Evolutionary conservation across 2,113 vertebrate species (phyloP), one percentile per base, ranked within the genome.

Genomic region (Notarius quadriscutis): DNA sequence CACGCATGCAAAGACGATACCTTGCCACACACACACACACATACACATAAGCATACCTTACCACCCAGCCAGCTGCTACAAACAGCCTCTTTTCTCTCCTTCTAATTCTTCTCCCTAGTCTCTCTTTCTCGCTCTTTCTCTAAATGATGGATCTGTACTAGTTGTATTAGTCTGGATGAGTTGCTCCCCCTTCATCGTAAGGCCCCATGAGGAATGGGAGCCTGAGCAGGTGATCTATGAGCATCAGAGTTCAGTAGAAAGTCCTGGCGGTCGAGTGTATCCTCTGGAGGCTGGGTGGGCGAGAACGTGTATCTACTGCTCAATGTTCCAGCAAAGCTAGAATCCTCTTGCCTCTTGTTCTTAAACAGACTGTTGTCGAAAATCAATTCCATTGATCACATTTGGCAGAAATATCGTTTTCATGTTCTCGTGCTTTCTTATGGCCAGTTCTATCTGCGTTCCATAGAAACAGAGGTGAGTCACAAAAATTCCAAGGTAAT

Each of bases 1-100:
- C 91, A 91, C 15, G 91, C 92, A 95, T 95, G 94, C 94, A 95
- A 94, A 95, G 90, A 82, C 92, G 91, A 89, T 85, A 58, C 87
- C 86, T 0, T 84, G 2, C 69, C 53, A 62, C 65, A 34, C 67
- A 51, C 84, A 41, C 41, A 41, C 41, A 34, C 30, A 34, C 34
- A 86, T 75, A 87, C 80, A 87, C 69, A 87, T 41, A 80, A 79
- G 63, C 86, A 87, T 75, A 84, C 41, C 67, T 84, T 86, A 71
- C 84, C 86, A 81, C 75, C 72, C 82, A 87, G 72, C 87, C 85
- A 84, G 75, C 85, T 62, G 85, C 88, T 80, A 84, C 71, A 85
- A 83, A 84, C 86, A 84, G 83, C 17, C 74, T 89, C 51, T 78
- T 53, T 83, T 82, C 50, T 78, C 62, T 89, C 8, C 84, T 69